A percentile compares a stretch with the other conserved stretches of the same genome.
phyloP scores from a whole-genome alignment of 2,113 vertebrate species.

The Plotosus lineatus region DNA sequence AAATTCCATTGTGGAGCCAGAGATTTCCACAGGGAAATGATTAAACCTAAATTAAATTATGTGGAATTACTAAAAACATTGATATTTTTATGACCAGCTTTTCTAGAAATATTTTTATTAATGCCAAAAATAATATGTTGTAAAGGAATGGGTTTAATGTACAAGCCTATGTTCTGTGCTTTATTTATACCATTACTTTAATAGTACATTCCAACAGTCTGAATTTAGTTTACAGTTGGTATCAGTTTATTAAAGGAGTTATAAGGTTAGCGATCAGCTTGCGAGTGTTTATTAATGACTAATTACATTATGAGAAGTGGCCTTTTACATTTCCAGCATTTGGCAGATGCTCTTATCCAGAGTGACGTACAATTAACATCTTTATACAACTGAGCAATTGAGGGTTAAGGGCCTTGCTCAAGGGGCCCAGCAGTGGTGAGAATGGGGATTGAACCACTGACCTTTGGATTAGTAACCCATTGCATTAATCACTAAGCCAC shows the following conservation, averaged over 20 bases:
- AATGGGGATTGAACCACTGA: too few species aligned
- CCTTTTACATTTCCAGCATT: too few species aligned
- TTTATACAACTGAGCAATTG: too few species aligned
- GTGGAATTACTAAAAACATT: not conserved
- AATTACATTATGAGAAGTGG: constrained; percentile 26
- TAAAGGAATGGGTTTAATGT: not conserved
- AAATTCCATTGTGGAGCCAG: constrained; percentile 9
- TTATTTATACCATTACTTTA: too few species aligned
- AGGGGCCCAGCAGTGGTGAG: too few species aligned
- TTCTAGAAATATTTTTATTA: not conserved
- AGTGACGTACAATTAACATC: too few species aligned
- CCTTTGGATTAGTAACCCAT: too few species aligned
- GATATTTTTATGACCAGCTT: not conserved
- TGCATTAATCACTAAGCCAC: too few species aligned
- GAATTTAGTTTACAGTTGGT: not conserved
- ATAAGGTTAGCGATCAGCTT: not conserved
- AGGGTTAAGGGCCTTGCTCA: too few species aligned
- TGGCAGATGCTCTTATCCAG: too few species aligned
- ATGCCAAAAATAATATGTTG: not conserved
- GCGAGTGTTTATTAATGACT: constrained; percentile 16
- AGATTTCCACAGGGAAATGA: constrained; percentile 17
- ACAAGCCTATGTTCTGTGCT: too few species aligned
- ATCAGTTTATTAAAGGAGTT: constrained; percentile 6
- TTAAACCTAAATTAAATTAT: constrained; percentile 21
- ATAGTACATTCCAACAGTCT: not conserved